A percentile compares a stretch with the other conserved stretches of the same genome.
Conservation (phyloP, 2,888 invertebrate genomes). For the Latrodectus elegans region DNA sequence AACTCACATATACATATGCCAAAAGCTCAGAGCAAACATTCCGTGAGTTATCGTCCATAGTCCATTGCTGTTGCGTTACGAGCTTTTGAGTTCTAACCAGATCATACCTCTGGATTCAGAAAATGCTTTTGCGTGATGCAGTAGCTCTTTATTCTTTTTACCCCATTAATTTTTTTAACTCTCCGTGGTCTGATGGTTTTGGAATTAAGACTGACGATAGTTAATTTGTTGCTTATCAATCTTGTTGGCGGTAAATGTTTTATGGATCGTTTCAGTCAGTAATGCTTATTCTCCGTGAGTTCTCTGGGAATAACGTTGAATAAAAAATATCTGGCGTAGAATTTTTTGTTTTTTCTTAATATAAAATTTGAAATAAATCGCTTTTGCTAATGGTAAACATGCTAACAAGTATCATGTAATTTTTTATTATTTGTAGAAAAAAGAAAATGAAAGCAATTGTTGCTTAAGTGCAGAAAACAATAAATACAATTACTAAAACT, state of each 20-base stretch:
- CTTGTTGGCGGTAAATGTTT: background rate
- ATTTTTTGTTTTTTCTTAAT: too few species aligned
- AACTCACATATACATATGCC: too few species aligned
- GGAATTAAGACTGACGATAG: background rate
- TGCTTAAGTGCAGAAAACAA: too few species aligned
- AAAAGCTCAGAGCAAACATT: background rate
- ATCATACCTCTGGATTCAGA: background rate
- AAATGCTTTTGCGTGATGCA: background rate
- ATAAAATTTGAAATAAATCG: too few species aligned
- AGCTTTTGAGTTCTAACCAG: background rate
- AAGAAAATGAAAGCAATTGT: too few species aligned
- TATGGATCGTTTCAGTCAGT: background rate
- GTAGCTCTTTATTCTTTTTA: background rate
- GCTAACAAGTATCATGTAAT: too few species aligned
- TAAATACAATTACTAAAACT: too few species aligned
- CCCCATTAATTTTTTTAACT: conserved; percentile 1
- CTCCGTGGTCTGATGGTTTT: background rate
- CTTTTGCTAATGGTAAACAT: too few species aligned
- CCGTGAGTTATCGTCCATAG: background rate
- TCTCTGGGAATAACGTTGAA: too few species aligned
- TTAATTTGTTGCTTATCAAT: background rate
- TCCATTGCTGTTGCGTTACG: conserved; percentile 2
- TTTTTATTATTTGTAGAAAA: too few species aligned
- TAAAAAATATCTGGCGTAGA: too few species aligned
- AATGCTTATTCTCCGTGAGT: too few species aligned